Conservation (phyloP, 2,113 vertebrate genomes). For the Dolichotis patagonum region DNA sequence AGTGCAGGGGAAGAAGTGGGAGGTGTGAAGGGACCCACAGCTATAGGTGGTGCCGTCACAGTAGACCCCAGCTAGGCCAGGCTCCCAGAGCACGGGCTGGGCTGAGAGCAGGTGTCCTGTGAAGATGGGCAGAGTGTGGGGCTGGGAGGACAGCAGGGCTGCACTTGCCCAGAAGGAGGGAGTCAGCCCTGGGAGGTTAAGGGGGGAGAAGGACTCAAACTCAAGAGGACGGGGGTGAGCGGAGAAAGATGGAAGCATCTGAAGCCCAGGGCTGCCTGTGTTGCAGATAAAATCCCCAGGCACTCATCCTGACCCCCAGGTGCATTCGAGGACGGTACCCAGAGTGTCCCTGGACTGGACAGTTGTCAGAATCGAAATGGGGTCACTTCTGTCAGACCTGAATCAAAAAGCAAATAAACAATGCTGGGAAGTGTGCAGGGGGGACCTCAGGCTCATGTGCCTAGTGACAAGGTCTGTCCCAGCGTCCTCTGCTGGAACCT, state of each 20-base stretch:
- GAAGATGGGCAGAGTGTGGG: accelerated
- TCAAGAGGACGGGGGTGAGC: accelerated
- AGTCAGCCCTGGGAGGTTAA: accelerated
- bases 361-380: not conserved
- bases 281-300: accelerated
- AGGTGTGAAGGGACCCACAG: accelerated
- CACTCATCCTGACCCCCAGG: accelerated
- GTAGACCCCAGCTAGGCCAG: not conserved
- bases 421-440: not conserved
- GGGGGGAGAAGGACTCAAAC: not conserved
- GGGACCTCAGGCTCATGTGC: too few species aligned
- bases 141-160: too few species aligned
- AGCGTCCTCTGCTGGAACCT: not conserved
- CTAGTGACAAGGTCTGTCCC: too few species aligned
- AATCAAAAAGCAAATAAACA: not conserved
- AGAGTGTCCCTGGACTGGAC: not conserved
- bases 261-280: not conserved
- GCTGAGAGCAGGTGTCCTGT: too few species aligned
- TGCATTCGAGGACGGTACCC: accelerated
- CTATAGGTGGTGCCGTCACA: not conserved
- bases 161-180: not conserved
- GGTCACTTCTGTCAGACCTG: not conserved
- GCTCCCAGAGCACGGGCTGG: accelerated
- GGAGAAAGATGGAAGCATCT: too few species aligned
- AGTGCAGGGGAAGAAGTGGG: not conserved